A percentile compares a stretch with the other conserved stretches of the same genome.
These are phyloP conservation scores for Melanostigma gelatinosum DNA, from an alignment of 2,113 vertebrate genomes.

Conservation along the genomic window DNA sequence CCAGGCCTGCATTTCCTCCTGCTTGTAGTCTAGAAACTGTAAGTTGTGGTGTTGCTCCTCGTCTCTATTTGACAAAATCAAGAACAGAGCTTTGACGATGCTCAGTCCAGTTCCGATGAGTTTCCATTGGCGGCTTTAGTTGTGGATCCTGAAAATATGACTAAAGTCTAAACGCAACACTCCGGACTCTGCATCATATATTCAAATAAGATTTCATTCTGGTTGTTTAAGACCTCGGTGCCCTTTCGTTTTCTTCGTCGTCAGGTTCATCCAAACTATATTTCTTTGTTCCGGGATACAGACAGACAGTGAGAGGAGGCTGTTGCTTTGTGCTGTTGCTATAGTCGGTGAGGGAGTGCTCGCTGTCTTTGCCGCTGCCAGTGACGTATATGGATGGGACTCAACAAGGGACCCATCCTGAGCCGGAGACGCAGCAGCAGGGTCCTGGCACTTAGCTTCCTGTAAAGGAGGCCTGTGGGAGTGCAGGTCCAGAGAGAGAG, in stretches of 20 bases:
- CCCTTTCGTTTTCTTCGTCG: slow-evolving; percentile 23
- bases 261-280: slow-evolving; percentile 34
- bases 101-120: not conserved
- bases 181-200: slow-evolving; percentile 1
- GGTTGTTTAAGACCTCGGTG: not conserved
- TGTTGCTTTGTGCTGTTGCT: slow-evolving; percentile 54
- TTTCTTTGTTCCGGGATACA: slow-evolving; percentile 47
- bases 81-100: not conserved
- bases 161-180: slow-evolving; percentile 2
- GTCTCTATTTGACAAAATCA: slow-evolving; percentile 9
- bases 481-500: slow-evolving; percentile 6
- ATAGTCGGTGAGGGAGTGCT: slow-evolving; percentile 59
- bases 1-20: slow-evolving; percentile 21
- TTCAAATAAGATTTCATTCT: slow-evolving; percentile 20
- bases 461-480: slow-evolving; percentile 62
- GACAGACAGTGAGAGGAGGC: slow-evolving; percentile 48
- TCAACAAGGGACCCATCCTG: slow-evolving; percentile 71
- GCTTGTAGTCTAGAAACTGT: not conserved
- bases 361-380: slow-evolving; percentile 43
- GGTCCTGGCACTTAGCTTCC: slow-evolving; percentile 64
- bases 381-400: slow-evolving; percentile 72
- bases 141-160: slow-evolving; percentile 23
- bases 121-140: slow-evolving; percentile 13
- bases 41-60: slow-evolving; percentile 1
- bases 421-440: slow-evolving; percentile 69